Percentiles rank a stretch among this genome's conserved stretches.
phyloP scores from a whole-genome alignment of 2,113 vertebrate genomes.

The Semicossyphus pulcher region DNA sequence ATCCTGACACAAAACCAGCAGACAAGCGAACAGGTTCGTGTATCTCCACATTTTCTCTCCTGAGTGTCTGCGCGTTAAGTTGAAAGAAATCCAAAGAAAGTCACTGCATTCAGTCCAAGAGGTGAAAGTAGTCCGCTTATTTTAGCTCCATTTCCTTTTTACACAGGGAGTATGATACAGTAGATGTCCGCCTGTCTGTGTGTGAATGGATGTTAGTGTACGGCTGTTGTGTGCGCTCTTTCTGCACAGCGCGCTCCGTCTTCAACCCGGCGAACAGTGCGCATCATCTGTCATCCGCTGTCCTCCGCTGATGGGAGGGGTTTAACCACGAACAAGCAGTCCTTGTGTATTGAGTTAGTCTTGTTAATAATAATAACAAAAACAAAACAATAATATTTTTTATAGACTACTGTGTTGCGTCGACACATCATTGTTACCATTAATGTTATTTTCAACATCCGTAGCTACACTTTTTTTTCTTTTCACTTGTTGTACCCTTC shows the following conservation, averaged over 20 bases:
- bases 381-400: too few species aligned
- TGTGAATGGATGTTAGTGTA: background rate
- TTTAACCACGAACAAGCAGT: conserved; percentile 10
- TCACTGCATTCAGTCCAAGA: conserved; percentile 24
- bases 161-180: conserved; percentile 3
- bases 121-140: conserved; percentile 17
- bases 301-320: conserved; percentile 56
- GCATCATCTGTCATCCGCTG: conserved; percentile 50
- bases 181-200: background rate
- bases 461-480: too few species aligned
- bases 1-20: conserved; percentile 73
- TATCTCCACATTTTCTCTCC: conserved; percentile 79
- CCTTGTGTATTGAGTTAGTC: background rate
- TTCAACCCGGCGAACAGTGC: conserved; percentile 6
- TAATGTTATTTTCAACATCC: too few species aligned
- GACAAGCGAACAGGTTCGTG: conserved; percentile 68
- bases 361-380: background rate
- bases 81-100: conserved; percentile 21
- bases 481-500: too few species aligned
- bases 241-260: conserved; percentile 20
- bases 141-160: conserved; percentile 54
- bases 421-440: too few species aligned
- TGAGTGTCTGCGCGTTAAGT: conserved; percentile 4
- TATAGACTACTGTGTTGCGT: too few species aligned
- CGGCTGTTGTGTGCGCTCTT: background rate